Percentiles rank a stretch among this genome's conserved stretches.
Evolutionary conservation across 64 coral and sea anemone species (phyloP).

Genomic region (Montipora capricornis): DNA sequence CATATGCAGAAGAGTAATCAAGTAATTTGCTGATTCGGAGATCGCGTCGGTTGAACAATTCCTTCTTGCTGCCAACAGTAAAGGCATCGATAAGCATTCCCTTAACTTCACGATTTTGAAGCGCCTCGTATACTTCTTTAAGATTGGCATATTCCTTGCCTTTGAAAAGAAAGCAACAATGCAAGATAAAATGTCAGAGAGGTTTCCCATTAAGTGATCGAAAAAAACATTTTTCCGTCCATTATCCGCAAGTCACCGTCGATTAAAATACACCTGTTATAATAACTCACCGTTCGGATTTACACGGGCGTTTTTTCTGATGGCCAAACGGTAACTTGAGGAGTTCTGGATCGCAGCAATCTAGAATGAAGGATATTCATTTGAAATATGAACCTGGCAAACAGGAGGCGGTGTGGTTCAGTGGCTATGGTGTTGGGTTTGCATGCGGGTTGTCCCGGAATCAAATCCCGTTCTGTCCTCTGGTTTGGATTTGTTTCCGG

Average conservation of each 20-base stretch:
- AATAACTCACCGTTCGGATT: slow-evolving; percentile 77
- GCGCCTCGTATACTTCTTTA: slow-evolving; percentile 73
- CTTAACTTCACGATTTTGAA: slow-evolving; percentile 76
- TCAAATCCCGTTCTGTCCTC: too few relatives aligned
- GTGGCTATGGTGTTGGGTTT: too few relatives aligned
- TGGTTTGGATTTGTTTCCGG: too few relatives aligned
- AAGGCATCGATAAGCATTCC: slow-evolving; percentile 81
- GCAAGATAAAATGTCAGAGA: background rate
- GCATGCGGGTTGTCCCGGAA: too few relatives aligned
- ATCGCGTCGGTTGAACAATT: slow-evolving; percentile 77
- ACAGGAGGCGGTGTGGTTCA: too few relatives aligned
- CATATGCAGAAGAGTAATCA: slow-evolving; percentile 80
- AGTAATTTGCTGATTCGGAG: slow-evolving; percentile 77
- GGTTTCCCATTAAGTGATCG: background rate
- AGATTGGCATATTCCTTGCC: slow-evolving; percentile 85
- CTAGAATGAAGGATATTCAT: slow-evolving; percentile 33
- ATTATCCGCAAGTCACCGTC: background rate
- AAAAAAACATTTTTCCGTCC: background rate
- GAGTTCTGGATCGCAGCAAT: slow-evolving; percentile 94
- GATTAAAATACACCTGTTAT: background rate
- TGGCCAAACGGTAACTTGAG: slow-evolving; percentile 81
- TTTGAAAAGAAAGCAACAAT: background rate
- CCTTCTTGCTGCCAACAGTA: slow-evolving; percentile 76
- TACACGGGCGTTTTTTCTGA: slow-evolving; percentile 83
- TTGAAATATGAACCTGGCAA: too few relatives aligned